phyloP scores from a whole-genome alignment of 2,888 invertebrate genomes.

The Trissolcus japonicus region DNA sequence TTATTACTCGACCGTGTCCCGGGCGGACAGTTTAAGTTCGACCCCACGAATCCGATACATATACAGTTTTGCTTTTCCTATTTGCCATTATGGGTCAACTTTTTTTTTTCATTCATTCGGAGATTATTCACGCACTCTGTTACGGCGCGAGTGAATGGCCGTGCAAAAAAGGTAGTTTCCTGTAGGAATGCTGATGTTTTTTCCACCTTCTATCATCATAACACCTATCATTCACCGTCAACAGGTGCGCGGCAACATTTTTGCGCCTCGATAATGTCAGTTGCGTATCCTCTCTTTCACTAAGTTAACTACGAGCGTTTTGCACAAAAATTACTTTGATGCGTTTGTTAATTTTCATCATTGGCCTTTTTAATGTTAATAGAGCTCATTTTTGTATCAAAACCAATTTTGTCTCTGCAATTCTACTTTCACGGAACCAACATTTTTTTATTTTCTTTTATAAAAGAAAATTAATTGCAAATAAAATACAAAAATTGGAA shows the following conservation, averaged over 20 bases:
- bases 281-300: background rate
- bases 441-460: too few species aligned
- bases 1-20: slow-evolving; percentile 2
- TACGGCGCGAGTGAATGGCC: slow-evolving; percentile 35
- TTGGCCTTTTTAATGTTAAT: slow-evolving; percentile 13
- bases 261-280: slow-evolving; percentile 25
- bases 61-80: background rate
- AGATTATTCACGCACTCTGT: slow-evolving; percentile 44
- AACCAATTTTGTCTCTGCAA: background rate
- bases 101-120: slow-evolving; percentile 25
- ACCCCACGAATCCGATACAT: background rate
- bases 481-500: too few species aligned
- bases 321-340: slow-evolving; percentile 17
- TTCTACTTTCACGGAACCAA: background rate
- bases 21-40: background rate
- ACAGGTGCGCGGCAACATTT: slow-evolving; percentile 43
- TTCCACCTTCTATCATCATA: slow-evolving; percentile 39
- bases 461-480: too few species aligned
- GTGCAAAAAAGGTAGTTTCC: slow-evolving; percentile 31
- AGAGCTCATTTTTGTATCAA: background rate
- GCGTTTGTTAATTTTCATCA: slow-evolving; percentile 25
- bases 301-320: slow-evolving; percentile 11
- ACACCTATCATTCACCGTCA: slow-evolving; percentile 46
- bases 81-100: slow-evolving; percentile 12
- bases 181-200: slow-evolving; percentile 37